These are phyloP conservation scores for Bicyclus anynana DNA, from an alignment of 1,140 invertebrate genomes.

Conservation along the genomic window DNA sequence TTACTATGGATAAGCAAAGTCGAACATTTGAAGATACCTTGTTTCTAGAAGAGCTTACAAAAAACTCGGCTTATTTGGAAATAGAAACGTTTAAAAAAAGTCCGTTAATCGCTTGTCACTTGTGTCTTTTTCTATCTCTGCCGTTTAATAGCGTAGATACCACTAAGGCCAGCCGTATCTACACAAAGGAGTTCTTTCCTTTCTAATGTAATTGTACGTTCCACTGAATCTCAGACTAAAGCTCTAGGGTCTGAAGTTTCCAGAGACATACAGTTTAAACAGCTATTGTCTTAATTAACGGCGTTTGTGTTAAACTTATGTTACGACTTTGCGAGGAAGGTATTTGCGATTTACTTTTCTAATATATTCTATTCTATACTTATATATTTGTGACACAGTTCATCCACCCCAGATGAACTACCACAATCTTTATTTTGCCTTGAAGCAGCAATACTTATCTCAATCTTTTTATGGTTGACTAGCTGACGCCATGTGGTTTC, in stretches of 20 bases:
- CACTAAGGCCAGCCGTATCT: background rate
- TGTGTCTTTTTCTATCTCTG: background rate
- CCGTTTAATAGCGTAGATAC: background rate
- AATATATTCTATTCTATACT: background rate
- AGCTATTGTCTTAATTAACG: background rate
- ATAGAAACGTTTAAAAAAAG: too few relatives aligned
- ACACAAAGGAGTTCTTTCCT: conserved; percentile 1
- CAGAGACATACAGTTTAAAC: background rate
- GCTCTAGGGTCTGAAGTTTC: background rate
- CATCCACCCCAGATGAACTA: too few relatives aligned
- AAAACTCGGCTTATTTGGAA: too few relatives aligned
- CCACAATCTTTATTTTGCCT: too few relatives aligned
- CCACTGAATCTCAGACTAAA: background rate
- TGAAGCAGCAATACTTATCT: too few relatives aligned
- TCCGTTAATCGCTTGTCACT: background rate
- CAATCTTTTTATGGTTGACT: too few relatives aligned
- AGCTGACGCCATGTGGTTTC: too few relatives aligned
- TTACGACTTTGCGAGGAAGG: background rate
- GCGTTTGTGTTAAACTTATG: background rate
- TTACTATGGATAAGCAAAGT: too few relatives aligned
- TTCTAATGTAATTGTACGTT: background rate
- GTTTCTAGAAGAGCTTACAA: too few relatives aligned
- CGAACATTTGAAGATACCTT: too few relatives aligned
- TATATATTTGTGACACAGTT: too few relatives aligned
- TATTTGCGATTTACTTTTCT: background rate